Conservation (phyloP, 2,797 vertebrate species). For the Sphaeramia orbicularis region DNA sequence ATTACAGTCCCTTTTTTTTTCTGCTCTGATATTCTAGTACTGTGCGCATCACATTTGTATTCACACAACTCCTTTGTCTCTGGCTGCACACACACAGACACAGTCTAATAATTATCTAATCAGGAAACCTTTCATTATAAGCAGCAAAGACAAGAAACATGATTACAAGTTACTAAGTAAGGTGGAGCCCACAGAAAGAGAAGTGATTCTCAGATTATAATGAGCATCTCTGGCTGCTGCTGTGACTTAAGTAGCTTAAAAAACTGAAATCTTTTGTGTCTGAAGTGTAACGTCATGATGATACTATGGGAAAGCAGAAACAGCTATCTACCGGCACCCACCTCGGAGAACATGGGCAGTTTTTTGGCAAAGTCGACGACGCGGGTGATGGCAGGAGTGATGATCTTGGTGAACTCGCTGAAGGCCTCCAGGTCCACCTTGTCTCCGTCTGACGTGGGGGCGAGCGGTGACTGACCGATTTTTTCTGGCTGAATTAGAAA, state of each 20-base stretch:
- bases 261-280: neutral
- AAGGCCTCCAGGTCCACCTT: conserved; percentile 96
- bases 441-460: conserved; percentile 92
- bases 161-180: conserved; percentile 54
- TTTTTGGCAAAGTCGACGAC: conserved; percentile 98
- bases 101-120: conserved; percentile 55
- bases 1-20: neutral
- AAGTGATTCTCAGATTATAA: conserved; percentile 24
- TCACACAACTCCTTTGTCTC: neutral
- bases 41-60: neutral
- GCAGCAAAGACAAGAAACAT: conserved; percentile 34
- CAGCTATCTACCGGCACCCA: conserved; percentile 35
- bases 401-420: conserved; percentile 97
- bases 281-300: neutral
- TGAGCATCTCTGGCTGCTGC: neutral
- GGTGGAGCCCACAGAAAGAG: conserved; percentile 19
- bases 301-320: too few species aligned
- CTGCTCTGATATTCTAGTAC: neutral
- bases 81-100: conserved; percentile 12
- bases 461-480: conserved; percentile 95
- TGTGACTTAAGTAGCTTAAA: neutral
- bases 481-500: conserved; percentile 88
- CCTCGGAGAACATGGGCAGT: conserved; percentile 96
- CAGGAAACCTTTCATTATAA: conserved; percentile 50
- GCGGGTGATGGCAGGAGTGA: conserved; percentile 95